Evolutionary conservation across 2,113 vertebrate genomes (phyloP), one percentile per base, ranked within the genome.

Genomic region (Lophius piscatorius): DNA sequence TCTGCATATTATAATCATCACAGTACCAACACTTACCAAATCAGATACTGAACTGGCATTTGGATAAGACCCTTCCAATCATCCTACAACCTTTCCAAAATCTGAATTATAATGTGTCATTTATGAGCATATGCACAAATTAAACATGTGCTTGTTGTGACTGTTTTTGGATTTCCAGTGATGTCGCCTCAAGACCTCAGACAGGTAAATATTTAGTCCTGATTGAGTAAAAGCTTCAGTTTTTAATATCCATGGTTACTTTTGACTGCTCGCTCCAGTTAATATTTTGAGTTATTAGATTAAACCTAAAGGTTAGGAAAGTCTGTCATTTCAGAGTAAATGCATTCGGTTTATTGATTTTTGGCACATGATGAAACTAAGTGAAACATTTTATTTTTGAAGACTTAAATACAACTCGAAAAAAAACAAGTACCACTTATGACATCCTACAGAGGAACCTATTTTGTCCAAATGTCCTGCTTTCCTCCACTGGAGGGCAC

Each of bases 1-100:
- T 83, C 75, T 83, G 74, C 85, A 89, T 89, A 55, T 76, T 50
- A 83, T 87, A 86, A 83, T 69, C 80, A 82, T 85, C 59, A 71
- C 66, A 87, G 83, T 81, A 76, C 63, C n/a, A 41, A 57, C n/a
- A 33, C 54, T 77, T 82, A 81, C 67, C 65, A 72, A 87, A 87
- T 89, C 83, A 87, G 73, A 62, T 68, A 64, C 61, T 46, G 59
- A 75, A 82, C 81, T 83, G 76, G 61, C 72, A 85, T 83, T 79
- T 74, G 71, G 58, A 84, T 84, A 76, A 72, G 50, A 83, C 57
- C 22, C 46, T 45, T 4, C 61, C 65, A 87, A 83, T 86, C 82
- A 87, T 74, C 65, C 57, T 45, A 28, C 36, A 36, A 82, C 78
- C 80, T 87, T 85, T 85, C 64, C 12, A 55, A 77, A 78, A 83